Evolutionary conservation across 1,140 invertebrate species (phyloP), one percentile per base, ranked within the genome.

Genomic region (Wasmannia auropunctata): DNA sequence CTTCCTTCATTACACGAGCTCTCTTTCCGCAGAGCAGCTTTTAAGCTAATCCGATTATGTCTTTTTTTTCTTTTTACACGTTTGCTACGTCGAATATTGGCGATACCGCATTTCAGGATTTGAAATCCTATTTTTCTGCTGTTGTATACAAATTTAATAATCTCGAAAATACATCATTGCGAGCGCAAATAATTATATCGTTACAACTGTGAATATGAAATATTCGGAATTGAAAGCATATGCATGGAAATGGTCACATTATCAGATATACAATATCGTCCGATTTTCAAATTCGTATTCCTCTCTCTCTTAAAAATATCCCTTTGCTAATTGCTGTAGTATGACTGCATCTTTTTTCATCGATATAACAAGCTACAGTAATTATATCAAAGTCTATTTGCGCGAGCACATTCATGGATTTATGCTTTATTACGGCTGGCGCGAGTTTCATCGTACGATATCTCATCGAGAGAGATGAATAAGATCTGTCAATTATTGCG

Each of bases 401-500:
- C 40, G 25, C 7, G 28, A 14, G 1, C 28, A 37, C 28, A 60
- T 84, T 58, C 84, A 37, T 31, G 3, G n/a, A n/a, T n/a, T 37
- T 63, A n/a, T 37, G n/a, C n/a, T 65, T 63, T 6, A 65, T 65
- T 65, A 65, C 37, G 11, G 8, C 22, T 22, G n/a, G 34, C 16
- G 22, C 37, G 22, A 72, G n/a, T 72, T 54, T 54, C 8, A 63
- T 63, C 19, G 8, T 60, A 62, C 28, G 19, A 16, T 25, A 3
- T 25, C 1, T 60, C 28, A 5, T 31, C 43, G n/a, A 51, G 40
- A 22, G 40, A 37, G 4, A 19, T 31, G 34, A 85, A 31, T 58
- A 43, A 62, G 43, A 86, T 63, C 34, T 43, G 46, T 22, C 43
- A 63, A 85, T 77, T 87, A 85, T 87, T 51, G 28, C 81, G 49